Conservation (phyloP, 2,113 vertebrate species). For the Picathartes gymnocephalus region DNA sequence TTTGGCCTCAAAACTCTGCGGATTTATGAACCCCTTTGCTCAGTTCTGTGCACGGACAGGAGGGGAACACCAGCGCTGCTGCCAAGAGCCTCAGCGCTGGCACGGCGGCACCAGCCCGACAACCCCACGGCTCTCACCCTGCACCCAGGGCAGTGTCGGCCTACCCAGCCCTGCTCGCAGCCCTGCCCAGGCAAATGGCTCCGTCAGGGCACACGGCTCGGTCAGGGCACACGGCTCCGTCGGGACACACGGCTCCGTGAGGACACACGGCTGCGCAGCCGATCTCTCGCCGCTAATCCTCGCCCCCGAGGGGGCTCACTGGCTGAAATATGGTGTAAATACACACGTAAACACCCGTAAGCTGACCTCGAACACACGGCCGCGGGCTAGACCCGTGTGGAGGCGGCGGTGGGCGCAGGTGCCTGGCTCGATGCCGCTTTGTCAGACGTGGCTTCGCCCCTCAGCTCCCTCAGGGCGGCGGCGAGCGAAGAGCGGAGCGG, state of each 20-base stretch:
- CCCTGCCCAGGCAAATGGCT: too few relatives aligned
- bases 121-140: too few relatives aligned
- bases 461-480: neutral
- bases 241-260: too few relatives aligned
- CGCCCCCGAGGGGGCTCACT: fast-evolving
- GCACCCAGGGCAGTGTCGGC: neutral
- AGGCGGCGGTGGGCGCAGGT: fast-evolving
- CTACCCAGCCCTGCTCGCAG: fast-evolving
- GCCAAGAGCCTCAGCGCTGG: neutral
- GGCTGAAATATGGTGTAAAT: neutral
- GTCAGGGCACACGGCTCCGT: neutral
- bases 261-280: neutral
- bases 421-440: fast-evolving
- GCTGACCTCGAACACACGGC: fast-evolving
- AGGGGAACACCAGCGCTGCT: fast-evolving
- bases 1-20: neutral
- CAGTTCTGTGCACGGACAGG: neutral
- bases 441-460: too few relatives aligned
- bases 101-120: neutral
- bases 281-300: fast-evolving
- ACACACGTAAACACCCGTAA: fast-evolving
- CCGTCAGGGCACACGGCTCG: fast-evolving
- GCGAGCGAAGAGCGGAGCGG: neutral
- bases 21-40: neutral
- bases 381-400: fast-evolving